Base-by-base conservation (phyloP, 2,888 invertebrate genomes). In the Hirtodrosophila trivittata region DNA sequence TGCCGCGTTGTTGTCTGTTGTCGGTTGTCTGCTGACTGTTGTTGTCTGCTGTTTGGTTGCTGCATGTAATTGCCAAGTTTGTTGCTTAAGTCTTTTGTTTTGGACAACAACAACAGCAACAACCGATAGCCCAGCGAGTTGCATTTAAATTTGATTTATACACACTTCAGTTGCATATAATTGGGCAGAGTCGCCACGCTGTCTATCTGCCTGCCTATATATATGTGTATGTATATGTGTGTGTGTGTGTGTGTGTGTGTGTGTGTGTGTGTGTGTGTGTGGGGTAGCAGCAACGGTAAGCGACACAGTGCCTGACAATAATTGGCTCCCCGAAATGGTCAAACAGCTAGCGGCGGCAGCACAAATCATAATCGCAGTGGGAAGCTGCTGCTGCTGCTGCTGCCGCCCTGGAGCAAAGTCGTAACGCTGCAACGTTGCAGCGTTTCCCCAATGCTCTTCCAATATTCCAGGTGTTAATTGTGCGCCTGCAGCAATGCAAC, bases 101-200 rank as follows among this genome's bases (percentile, higher is more conserved):
- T 75, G 81, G 54, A 30, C 59, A 45, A 33, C 28, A 7, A 30
- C 28, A 33, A 38, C 13, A 8, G 55, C 39, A 66, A 28, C 18
- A 14, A 25, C 54, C 80, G 85, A 85, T 85, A 72, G 84, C 63
- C 70, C 56, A 55, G 45, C 30, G 51, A 37, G 64, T 58, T 84
- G 86, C 85, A 83, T 83, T 83, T 74, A 86, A 83, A 83, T 83
- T 83, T 83, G 82, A 83, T 83, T 83, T 83, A 83, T 83, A 83
- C 67, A 84, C 71, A 66, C 70, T 71, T 63, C 60, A 56, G 52
- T 62, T 63, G 57, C 81, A 75, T 86, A 86, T 82, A 82, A 82
- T 82, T 86, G 82, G 82, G 67, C 66, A 83, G 77, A 68, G 86
- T 68, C 68, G 77, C 69, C 83, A 63, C 51, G 46, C 66, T 39